Evolutionary conservation across 2,888 invertebrate species (phyloP).

Genomic region (Trissonchulus latispiculum): DNA sequence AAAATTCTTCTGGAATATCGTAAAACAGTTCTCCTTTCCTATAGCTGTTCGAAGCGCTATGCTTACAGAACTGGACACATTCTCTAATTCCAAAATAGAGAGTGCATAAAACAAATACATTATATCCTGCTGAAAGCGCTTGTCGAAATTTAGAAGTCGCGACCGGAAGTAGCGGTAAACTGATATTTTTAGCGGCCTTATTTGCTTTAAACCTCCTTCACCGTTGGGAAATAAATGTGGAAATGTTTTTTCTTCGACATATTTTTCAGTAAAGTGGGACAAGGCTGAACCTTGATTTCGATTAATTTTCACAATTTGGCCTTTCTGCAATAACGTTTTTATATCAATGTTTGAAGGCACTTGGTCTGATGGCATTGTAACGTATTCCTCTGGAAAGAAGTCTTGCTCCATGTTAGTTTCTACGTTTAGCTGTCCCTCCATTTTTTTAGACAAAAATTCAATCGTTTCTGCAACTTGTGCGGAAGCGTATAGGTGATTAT

Average conservation of each 20-base stretch:
- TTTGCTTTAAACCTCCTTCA: background rate
- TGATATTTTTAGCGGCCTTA: background rate
- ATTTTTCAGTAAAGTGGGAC: background rate
- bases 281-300: background rate
- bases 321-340: background rate
- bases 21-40: background rate
- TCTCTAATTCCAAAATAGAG: background rate
- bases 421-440: background rate
- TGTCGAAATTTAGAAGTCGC: background rate
- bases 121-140: slow-evolving; percentile 6
- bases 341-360: background rate
- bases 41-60: background rate
- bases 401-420: background rate
- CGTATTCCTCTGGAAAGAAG: background rate
- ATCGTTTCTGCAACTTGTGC: background rate
- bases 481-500: background rate
- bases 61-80: background rate
- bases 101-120: slow-evolving; percentile 1
- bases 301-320: background rate
- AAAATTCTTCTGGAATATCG: background rate
- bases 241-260: background rate
- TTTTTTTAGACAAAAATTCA: background rate
- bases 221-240: slow-evolving; percentile 4
- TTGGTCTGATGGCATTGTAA: background rate
- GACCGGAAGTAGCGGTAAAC: background rate